Conservation (phyloP, 2,113 vertebrate species). For the Xenus cinereus region DNA sequence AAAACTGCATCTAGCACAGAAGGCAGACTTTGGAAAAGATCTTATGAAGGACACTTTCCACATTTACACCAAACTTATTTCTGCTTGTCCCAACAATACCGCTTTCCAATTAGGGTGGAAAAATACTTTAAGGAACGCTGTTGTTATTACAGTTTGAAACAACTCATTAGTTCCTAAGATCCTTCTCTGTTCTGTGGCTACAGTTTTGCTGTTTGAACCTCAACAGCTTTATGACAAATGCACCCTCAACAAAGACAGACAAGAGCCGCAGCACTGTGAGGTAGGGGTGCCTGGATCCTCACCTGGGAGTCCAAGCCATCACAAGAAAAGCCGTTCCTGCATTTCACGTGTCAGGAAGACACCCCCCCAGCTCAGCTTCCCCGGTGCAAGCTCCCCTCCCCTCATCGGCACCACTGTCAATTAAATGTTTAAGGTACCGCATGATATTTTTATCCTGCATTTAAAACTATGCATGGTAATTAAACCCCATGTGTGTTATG, state of each 20-base stretch:
- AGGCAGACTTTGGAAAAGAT: not conserved
- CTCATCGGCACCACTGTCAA: not conserved
- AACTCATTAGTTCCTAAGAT: not conserved
- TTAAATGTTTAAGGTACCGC: not conserved
- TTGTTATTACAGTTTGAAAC: not conserved
- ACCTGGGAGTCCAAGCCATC: rapidly evolving
- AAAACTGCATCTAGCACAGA: not conserved
- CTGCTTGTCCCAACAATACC: not conserved
- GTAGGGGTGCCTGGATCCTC: not conserved
- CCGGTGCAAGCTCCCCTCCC: rapidly evolving
- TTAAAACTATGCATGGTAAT: not conserved
- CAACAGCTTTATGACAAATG: not conserved
- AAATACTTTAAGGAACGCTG: not conserved
- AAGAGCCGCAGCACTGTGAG: not conserved
- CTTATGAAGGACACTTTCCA: not conserved
- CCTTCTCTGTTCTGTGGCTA: not conserved
- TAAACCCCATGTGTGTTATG: not conserved
- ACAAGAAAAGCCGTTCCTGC: not conserved
- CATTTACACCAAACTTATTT: not conserved
- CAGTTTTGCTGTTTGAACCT: not conserved
- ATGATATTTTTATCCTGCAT: not conserved
- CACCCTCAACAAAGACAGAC: not conserved
- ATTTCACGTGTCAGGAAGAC: not conserved
- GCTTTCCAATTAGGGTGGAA: not conserved
- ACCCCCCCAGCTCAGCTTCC: not conserved